Conservation (phyloP, 2,888 invertebrate species). For the Oscheius myriophilus region DNA sequence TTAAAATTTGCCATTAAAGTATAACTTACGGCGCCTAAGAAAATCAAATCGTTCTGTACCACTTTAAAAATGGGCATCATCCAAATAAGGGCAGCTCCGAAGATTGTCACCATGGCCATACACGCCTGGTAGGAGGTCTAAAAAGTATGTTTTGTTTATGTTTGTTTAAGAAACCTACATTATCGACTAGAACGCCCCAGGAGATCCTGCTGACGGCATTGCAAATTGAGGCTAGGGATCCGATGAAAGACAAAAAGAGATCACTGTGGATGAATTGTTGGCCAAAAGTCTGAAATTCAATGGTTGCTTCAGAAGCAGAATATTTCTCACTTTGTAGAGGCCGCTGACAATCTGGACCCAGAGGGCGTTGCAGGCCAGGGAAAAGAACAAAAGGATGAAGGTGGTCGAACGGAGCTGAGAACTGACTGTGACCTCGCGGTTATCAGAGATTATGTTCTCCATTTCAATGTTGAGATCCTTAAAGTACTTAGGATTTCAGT, state of each 20-base stretch:
- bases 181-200: conserved; percentile 66
- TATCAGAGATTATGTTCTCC: conserved; percentile 30
- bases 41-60: conserved; percentile 45
- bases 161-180: too few relatives aligned
- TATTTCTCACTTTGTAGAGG: conserved; percentile 63
- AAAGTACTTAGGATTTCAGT: not conserved
- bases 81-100: conserved; percentile 62
- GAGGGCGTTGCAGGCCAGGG: conserved; percentile 59
- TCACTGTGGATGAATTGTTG: conserved; percentile 66
- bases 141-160: too few relatives aligned
- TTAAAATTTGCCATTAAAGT: too few relatives aligned
- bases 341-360: conserved; percentile 67
- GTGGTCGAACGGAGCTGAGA: conserved; percentile 51
- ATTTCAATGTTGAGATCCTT: conserved; percentile 24
- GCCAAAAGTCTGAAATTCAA: conserved; percentile 56
- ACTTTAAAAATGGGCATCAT: conserved; percentile 53
- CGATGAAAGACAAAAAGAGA: conserved; percentile 66
- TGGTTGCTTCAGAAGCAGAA: too few relatives aligned
- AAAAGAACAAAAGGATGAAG: conserved; percentile 59
- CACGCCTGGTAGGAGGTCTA: conserved; percentile 64
- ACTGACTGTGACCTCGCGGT: conserved; percentile 9
- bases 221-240: conserved; percentile 62
- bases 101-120: conserved; percentile 62
- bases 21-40: conserved; percentile 42
- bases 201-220: conserved; percentile 64